Conservation (phyloP, 2,113 vertebrate genomes). For the Pseudorasbora parva region DNA sequence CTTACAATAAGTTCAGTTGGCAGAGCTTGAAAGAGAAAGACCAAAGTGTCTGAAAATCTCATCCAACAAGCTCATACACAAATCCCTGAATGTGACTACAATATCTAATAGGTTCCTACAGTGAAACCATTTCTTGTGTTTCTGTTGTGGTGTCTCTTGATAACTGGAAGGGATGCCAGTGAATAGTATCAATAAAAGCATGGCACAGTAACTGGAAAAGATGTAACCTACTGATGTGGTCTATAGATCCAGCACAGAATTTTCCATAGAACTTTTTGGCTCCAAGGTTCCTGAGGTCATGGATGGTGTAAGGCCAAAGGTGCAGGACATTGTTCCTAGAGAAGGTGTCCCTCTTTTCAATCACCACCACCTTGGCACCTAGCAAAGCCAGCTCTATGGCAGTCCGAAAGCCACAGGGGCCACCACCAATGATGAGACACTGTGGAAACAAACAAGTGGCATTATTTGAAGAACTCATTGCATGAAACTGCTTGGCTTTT, state of each 20-base stretch:
- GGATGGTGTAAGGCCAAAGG: slow-evolving; percentile 97
- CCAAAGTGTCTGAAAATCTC: neutral
- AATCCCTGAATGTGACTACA: neutral
- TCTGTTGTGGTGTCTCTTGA: neutral
- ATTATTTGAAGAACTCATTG: neutral
- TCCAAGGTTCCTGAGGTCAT: slow-evolving; percentile 91
- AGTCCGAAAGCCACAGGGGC: slow-evolving; percentile 91
- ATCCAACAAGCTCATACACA: neutral
- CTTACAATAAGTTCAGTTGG: slow-evolving; percentile 8
- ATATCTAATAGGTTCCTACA: neutral
- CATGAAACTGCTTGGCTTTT: neutral
- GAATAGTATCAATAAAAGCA: neutral
- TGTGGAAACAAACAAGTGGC: slow-evolving; percentile 55
- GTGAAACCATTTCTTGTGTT: slow-evolving; percentile 4
- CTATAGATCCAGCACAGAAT: slow-evolving; percentile 95
- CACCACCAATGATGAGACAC: slow-evolving; percentile 95
- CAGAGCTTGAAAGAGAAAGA: neutral
- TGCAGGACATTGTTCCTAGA: slow-evolving; percentile 97
- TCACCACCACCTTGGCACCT: slow-evolving; percentile 92
- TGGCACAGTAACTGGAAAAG: neutral
- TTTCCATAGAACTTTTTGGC: slow-evolving; percentile 98
- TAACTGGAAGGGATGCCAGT: neutral
- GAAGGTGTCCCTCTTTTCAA: slow-evolving; percentile 96
- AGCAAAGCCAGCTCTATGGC: slow-evolving; percentile 93
- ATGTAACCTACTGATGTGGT: slow-evolving; percentile 94